Evolutionary conservation across 1,140 invertebrate genomes (phyloP).

Genomic region (Euura lappo): DNA sequence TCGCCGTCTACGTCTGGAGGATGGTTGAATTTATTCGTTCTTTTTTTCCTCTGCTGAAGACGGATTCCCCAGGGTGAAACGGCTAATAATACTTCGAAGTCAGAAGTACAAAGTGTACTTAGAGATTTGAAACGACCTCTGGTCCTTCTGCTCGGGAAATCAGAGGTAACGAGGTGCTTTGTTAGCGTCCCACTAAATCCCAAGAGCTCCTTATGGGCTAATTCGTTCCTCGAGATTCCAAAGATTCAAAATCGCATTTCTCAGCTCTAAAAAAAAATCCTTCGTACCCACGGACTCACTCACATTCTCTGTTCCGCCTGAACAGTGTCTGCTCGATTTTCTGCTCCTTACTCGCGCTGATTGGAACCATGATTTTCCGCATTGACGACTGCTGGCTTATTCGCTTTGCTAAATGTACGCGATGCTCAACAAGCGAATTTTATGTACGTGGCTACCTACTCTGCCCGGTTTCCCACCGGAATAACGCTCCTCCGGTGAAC

Average conservation of each 20-base stretch:
- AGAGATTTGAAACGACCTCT: not conserved
- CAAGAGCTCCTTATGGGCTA: not conserved
- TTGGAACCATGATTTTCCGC: not conserved
- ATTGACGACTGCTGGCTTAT: not conserved
- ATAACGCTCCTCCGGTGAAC: not conserved
- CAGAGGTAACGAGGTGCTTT: constrained; percentile 3
- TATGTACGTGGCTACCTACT: not conserved
- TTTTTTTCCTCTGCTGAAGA: not conserved
- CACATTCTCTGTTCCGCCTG: constrained; percentile 1
- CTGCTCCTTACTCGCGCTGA: not conserved
- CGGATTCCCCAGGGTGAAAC: not conserved
- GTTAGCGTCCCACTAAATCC: not conserved
- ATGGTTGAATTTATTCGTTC: not conserved
- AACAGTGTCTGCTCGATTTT: not conserved
- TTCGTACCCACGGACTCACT: not conserved
- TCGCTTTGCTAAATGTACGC: not conserved
- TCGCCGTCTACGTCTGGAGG: not conserved
- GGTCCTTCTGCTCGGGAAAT: constrained; percentile 6
- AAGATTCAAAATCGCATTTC: too few relatives aligned
- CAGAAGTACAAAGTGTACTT: constrained; percentile 7
- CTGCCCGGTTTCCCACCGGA: not conserved
- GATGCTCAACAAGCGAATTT: constrained; percentile 2
- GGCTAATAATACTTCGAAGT: not conserved
- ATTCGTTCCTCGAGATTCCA: not conserved
- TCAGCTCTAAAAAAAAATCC: too few relatives aligned